Percentiles rank a stretch among this genome's conserved stretches.
Evolutionary conservation across 2,797 vertebrate genomes (phyloP).

Genomic region (Falco naumanni): DNA sequence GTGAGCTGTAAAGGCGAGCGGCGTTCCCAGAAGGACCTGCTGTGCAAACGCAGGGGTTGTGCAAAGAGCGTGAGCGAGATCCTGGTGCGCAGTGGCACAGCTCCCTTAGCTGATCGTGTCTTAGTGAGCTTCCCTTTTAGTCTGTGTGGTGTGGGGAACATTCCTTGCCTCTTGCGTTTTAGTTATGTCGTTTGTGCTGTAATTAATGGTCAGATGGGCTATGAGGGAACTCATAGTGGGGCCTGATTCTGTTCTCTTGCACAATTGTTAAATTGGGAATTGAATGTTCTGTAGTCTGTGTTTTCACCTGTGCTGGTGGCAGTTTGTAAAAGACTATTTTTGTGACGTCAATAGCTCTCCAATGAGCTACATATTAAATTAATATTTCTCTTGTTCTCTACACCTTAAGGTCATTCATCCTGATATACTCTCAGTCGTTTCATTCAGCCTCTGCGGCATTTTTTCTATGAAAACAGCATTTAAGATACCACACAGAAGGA

Average conservation of each 20-base stretch:
- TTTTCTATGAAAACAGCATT: not conserved
- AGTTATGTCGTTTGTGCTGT: not conserved
- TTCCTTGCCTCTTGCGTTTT: not conserved
- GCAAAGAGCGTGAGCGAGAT: not conserved
- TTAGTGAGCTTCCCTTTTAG: not conserved
- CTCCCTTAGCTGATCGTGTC: not conserved
- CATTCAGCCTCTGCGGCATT: not conserved
- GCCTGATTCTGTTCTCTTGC: not conserved
- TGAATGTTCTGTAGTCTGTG: not conserved
- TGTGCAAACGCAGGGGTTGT: not conserved
- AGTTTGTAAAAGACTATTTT: not conserved
- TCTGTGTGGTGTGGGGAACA: not conserved
- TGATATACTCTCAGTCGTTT: not conserved
- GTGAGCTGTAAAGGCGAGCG: not conserved
- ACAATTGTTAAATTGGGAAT: not conserved
- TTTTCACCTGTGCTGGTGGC: not conserved
- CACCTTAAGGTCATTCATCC: not conserved
- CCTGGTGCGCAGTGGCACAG: not conserved
- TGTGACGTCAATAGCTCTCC: not conserved
- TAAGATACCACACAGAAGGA: not conserved
- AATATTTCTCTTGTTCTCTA: not conserved
- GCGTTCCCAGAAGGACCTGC: not conserved
- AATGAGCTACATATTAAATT: not conserved
- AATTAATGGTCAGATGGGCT: not conserved
- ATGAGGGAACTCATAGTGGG: not conserved